Base-by-base conservation (phyloP, 1,140 invertebrate species). In the Drosophila varians region DNA sequence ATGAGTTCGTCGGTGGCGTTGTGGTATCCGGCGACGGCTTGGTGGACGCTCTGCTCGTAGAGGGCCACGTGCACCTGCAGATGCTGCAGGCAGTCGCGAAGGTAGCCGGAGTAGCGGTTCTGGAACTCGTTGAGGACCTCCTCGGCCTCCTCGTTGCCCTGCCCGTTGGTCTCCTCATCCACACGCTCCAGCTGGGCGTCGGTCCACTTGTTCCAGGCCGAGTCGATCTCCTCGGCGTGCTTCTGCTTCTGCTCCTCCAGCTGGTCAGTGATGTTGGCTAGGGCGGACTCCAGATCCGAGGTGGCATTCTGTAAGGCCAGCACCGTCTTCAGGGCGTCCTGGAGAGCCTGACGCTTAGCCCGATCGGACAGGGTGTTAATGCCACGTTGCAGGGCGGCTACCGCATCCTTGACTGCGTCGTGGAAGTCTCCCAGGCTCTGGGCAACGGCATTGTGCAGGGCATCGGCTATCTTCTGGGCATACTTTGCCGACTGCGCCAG, bases 141-240 rank as follows among this genome's bases (percentile, higher is more conserved):
- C 2, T 46, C 31, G 3, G 78, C 78, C n/a, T 55, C 25, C 0
- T 18, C n/a, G 3, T 21, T 6, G 11, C 49, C 58, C 0, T 1
- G 18, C 6, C 60, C 79, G 7, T 49, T 19, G 14, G 65, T 70
- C 18, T 7, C 4, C 0, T 43, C 5, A 11, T 75, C 42, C 4
- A 74, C 80, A 3, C 58, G 51, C 0, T 62, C 18, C 26, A 86
- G 34, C 23, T 86, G 73, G 4, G 6, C 28, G 5, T 56, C 55
- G 1, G 19, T 18, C 80, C 80, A 86, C 3, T 26, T 8, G 19
- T 38, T 14, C 34, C 71, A 47, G 2, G 31, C 28, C 12, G 11
- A 16, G 0, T 66, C 28, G 5, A 56, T 47, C 3, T 45, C 49
- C 1, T 12, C 6, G 0, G 38, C 5, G 4, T 78, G 48, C 0